Base-by-base conservation (phyloP, 1,140 invertebrate species). In the Luehdorfia chinensis region DNA sequence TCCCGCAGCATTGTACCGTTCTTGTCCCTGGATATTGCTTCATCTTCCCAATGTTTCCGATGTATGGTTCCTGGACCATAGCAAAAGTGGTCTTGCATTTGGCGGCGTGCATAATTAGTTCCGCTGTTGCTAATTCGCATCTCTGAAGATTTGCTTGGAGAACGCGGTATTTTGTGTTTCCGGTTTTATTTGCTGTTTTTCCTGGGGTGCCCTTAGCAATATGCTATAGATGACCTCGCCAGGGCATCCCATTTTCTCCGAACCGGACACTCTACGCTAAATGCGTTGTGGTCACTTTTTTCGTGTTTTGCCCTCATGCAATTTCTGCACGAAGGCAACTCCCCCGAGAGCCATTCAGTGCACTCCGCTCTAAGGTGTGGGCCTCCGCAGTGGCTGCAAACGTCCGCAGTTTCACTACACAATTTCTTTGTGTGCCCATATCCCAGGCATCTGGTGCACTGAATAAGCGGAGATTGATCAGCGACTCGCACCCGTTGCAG, bases 391-490 rank as follows among this genome's bases (percentile, higher is more conserved):
- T 23, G 21, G 21, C 21, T 23, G 21, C 21, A 23, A 6, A 8
- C 21, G n/a, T 23, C 21, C 8, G 21, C 21, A 6, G 5, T 8
- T 23, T 23, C 21, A 23, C 21, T 23, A 23, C 21, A 23, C 5
- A 23, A 8, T 23, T 8, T 23, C 5, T 8, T 4, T 6, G 21
- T 23, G 21, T 23, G 21, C 1, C 60, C 60, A 27, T 48, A 64
- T 3, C 45, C 50, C 0, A 57, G 39, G 14, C 59, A 56, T 16
- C 11, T 31, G 1, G 48, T 23, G 14, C 57, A 62, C 27, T 64
- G 57, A 1, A 59, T 11, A 0, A 56, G 36, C 4, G 47, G 53
- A 0, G 50, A 45, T 9, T 56, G 53, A 13, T 61, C 58, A 11
- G n/a, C 31, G 6, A 52, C 49, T 18, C 13, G 30, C 0, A 49